Conservation (phyloP, 2,888 invertebrate genomes). For the Drosophila phalerata region DNA sequence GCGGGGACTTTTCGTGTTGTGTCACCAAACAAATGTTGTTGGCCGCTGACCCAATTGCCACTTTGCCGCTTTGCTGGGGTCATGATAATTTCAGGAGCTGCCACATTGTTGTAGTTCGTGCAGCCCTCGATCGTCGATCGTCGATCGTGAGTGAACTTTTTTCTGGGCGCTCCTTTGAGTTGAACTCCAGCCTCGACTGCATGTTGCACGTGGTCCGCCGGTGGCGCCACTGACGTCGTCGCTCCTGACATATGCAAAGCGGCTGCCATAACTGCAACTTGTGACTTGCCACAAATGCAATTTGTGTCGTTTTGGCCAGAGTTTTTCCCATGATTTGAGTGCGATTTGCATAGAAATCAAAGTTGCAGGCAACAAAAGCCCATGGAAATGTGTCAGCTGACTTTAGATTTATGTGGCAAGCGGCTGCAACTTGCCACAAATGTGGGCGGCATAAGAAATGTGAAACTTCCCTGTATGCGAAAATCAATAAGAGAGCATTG, state of each 20-base stretch:
- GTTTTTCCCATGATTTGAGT: constrained; percentile 56
- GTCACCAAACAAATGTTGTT: constrained; percentile 73
- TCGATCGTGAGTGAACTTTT: constrained; percentile 13
- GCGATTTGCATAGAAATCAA: constrained; percentile 77
- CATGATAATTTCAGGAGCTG: constrained; percentile 78
- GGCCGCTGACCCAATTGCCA: constrained; percentile 73
- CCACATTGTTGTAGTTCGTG: constrained; percentile 73
- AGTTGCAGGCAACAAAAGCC: constrained; percentile 27
- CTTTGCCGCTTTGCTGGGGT: constrained; percentile 61
- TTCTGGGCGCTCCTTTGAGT: constrained; percentile 24
- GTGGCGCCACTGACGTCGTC: constrained; percentile 53
- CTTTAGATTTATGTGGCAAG: constrained; percentile 62
- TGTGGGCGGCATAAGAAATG: constrained; percentile 60
- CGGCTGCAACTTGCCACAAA: constrained; percentile 29
- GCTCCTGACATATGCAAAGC: constrained; percentile 63
- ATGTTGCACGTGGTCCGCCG: constrained; percentile 48
- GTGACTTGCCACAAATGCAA: constrained; percentile 34
- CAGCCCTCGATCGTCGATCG: constrained; percentile 31
- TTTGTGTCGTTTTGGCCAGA: constrained; percentile 53
- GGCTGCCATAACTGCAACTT: constrained; percentile 51
- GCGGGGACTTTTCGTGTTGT: constrained; percentile 58
- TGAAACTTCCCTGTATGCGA: constrained; percentile 42
- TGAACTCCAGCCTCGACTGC: constrained; percentile 31
- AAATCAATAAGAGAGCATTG: constrained; percentile 63
- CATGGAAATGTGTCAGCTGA: constrained; percentile 57